These are phyloP conservation scores for Gila orcuttii DNA, from an alignment of 2,113 vertebrate species.

Conservation along the genomic window DNA sequence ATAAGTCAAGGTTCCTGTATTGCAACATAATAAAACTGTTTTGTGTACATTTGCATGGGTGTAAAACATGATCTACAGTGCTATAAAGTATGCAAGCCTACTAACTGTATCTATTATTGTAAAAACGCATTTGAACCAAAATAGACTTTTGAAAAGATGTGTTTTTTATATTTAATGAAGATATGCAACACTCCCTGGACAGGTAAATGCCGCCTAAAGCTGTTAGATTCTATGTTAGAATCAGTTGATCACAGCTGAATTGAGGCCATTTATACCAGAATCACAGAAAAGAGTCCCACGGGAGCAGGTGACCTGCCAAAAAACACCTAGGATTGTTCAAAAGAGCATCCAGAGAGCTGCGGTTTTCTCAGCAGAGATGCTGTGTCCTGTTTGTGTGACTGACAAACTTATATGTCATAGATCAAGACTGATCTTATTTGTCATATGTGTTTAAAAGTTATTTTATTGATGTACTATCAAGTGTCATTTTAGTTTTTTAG, in stretches of 20 bases:
- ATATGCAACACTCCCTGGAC: not conserved
- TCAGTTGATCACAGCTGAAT: not conserved
- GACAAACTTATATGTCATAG: too few species aligned
- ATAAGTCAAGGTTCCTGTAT: not conserved
- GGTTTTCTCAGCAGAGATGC: not conserved
- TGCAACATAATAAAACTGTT: not conserved
- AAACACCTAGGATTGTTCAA: not conserved
- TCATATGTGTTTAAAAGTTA: too few species aligned
- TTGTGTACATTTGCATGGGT: not conserved
- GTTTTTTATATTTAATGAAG: not conserved
- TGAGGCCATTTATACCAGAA: conserved; percentile 14
- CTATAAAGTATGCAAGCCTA: not conserved
- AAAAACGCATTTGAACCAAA: not conserved
- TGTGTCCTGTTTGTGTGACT: not conserved
- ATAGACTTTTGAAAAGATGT: not conserved
- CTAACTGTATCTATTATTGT: not conserved
- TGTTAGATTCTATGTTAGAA: not conserved
- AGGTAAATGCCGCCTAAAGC: not conserved
- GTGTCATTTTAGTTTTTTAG: too few species aligned
- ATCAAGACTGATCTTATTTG: not conserved
- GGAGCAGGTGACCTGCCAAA: not conserved
- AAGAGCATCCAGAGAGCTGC: not conserved
- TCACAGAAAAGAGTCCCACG: not conserved
- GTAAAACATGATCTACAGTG: not conserved
- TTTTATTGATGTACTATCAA: not conserved